These are phyloP conservation scores for Lemur catta DNA, from an alignment of 2,797 vertebrate genomes.

Conservation along the genomic window DNA sequence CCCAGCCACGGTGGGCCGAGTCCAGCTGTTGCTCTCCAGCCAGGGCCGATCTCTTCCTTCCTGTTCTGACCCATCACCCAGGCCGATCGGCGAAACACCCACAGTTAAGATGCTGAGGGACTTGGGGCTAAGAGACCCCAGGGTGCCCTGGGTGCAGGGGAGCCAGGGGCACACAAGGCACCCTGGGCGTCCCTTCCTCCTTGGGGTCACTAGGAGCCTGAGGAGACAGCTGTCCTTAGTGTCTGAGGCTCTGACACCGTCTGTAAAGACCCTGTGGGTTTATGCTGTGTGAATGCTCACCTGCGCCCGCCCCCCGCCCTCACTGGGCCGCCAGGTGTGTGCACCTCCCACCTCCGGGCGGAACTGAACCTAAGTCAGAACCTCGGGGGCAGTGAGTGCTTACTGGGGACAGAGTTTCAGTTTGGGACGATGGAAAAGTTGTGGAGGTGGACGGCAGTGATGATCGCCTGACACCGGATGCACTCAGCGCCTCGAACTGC, in stretches of 20 bases:
- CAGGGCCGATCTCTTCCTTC: too few relatives aligned
- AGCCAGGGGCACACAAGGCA: not conserved
- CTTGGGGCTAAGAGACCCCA: not conserved
- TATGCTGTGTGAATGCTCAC: not conserved
- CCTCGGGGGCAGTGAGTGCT: not conserved
- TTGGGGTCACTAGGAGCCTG: not conserved
- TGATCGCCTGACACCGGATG: rapidly evolving
- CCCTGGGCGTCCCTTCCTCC: not conserved
- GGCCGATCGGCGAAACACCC: not conserved
- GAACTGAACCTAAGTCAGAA: not conserved
- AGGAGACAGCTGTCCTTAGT: not conserved
- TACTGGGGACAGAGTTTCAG: not conserved
- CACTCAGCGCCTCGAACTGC: rapidly evolving
- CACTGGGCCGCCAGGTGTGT: rapidly evolving
- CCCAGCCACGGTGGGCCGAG: not conserved
- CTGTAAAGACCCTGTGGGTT: not conserved
- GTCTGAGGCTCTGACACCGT: too few relatives aligned
- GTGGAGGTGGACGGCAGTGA: not conserved
- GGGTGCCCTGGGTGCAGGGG: too few relatives aligned
- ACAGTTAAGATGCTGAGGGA: not conserved
- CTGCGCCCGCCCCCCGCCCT: too few relatives aligned
- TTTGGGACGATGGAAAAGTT: not conserved
- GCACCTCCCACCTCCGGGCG: not conserved
- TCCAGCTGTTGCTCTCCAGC: too few relatives aligned
- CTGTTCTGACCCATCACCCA: rapidly evolving